Evolutionary conservation across 53 echinoderm and acorn worm genomes (phyloP).

Genomic region (Paelopatides confundens): DNA sequence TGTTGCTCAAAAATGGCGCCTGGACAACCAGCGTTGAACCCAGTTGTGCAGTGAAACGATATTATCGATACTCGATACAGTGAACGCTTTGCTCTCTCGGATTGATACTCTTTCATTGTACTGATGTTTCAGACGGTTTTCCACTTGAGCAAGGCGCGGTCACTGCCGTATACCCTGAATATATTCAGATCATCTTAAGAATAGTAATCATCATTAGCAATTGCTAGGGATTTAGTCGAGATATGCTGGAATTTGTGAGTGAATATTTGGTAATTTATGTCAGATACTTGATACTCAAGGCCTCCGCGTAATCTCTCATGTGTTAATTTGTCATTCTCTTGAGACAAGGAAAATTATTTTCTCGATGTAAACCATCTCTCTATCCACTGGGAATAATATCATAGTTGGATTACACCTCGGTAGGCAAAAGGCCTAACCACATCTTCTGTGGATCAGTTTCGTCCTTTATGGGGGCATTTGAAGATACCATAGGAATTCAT

Average conservation of each 20-base stretch:
- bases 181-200: no score
- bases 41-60: neutral
- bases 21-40: neutral
- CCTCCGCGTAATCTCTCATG: neutral
- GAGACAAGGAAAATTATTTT: neutral
- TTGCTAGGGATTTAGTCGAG: neutral
- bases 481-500: neutral
- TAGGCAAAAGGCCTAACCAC: slow-evolving; percentile 30
- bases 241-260: neutral
- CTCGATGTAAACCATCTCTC: neutral
- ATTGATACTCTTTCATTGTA: neutral
- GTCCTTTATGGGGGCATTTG: neutral
- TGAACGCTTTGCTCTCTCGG: neutral
- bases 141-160: slow-evolving; percentile 5
- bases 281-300: neutral
- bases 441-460: neutral
- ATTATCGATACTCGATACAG: neutral
- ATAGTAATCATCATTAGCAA: neutral
- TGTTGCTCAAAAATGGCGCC: slow-evolving; percentile 29
- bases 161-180: neutral
- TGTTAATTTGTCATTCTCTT: neutral
- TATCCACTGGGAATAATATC: neutral
- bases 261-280: neutral
- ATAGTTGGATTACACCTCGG: neutral
- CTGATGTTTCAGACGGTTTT: neutral